Conservation (phyloP, 2,797 vertebrate species). For the Nyctibius grandis region DNA sequence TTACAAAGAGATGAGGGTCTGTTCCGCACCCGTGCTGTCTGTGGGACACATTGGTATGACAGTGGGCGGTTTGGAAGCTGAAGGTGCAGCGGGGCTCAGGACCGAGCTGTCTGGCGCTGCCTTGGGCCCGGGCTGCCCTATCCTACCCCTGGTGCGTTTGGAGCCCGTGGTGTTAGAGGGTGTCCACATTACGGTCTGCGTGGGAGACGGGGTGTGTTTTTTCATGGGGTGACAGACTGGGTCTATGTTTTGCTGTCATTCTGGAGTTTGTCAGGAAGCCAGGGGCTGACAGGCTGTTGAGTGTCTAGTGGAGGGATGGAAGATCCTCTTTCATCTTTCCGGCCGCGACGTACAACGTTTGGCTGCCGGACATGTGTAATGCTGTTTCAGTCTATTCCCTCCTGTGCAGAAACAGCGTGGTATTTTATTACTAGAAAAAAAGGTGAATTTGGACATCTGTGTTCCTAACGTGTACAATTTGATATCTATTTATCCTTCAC, state of each 20-base stretch:
- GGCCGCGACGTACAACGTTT: not conserved
- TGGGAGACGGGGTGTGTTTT: not conserved
- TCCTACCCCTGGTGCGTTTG: no score
- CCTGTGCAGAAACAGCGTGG: not conserved
- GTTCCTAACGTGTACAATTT: not conserved
- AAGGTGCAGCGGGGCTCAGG: not conserved
- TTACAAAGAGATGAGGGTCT: not conserved
- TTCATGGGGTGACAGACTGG: accelerated
- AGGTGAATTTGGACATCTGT: not conserved
- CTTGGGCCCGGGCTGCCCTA: not conserved
- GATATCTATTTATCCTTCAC: not conserved
- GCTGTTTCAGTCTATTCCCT: not conserved
- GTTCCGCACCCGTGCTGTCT: not conserved
- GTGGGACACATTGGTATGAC: not conserved
- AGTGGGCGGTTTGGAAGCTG: not conserved
- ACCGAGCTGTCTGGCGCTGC: not conserved
- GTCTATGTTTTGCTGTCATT: not conserved
- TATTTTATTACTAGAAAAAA: not conserved
- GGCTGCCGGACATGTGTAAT: not conserved
- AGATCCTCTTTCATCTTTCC: not conserved
- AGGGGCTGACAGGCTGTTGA: not conserved
- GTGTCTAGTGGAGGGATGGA: not conserved
- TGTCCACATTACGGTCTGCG: accelerated
- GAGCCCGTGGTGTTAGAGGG: not conserved
- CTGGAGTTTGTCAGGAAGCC: not conserved